Base-by-base conservation (phyloP, 2,888 invertebrate species). In the Watsonalla cultraria region DNA sequence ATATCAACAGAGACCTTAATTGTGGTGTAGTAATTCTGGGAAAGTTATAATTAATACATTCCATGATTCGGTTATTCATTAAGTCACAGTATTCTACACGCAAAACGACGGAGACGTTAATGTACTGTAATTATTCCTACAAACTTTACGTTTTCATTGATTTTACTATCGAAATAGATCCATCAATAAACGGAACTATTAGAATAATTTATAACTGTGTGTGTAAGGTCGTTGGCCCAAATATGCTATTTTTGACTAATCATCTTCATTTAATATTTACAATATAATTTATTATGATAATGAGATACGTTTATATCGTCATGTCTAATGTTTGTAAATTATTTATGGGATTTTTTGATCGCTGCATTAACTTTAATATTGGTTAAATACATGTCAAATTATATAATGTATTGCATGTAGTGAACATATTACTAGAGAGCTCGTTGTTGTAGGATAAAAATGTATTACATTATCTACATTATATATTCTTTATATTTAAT, bases 31-130 rank as follows among this genome's bases (percentile, higher is more conserved):
- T 39, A 37, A 49, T 37, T 15, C 37, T 5, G 6, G 37, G 49
- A 37, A 49, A 49, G 15, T 49, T 11, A 49, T 49, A 49, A 49
- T 49, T 49, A 15, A 37, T 49, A 39, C 7, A 37, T 37, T 49
- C 15, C 33, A 49, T 37, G 37, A 9, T 49, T 39, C 37, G 37
- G 13, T 49, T 13, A 37, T 37, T 49, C 49, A 49, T 49, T 15
- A 45, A 45, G 34, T n/a, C 35, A n/a, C 35, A 2, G 14, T 37
- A 49, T 39, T 39, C 0, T 37, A 39, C 37, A 8, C 37, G 35
- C 14, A 11, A 45, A 33, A 46, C 2, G 15, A 42, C 2, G 11
- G 0, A 11, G 42, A 42, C 24, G 24, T 24, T 24, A 24, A 24
- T 24, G 24, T 24, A 24, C 24, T 24, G 24, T 24, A 24, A 24